Base-by-base conservation (phyloP, 92 coral and sea anemone genomes). In the Umimayanthus chanpuru region DNA sequence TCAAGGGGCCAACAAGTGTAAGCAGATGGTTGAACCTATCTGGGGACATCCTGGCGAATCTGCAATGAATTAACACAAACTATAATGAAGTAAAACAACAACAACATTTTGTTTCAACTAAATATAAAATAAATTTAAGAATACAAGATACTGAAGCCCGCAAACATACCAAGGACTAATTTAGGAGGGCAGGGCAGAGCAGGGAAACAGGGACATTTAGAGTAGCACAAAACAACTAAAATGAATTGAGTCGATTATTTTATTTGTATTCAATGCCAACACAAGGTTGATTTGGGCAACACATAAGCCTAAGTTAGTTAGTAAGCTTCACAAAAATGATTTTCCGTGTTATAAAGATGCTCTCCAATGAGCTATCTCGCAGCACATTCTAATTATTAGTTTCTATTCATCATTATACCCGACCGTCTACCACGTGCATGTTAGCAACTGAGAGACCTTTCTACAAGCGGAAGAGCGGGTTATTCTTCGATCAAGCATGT, bases 21-120 rank as follows among this genome's bases (percentile, higher is more conserved):
- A 81, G 74, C 71, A 58, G 86, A 30, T 81, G 86, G 71, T 81
- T 70, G 74, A 81, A 58, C 74, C 86, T 81, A 4, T 81, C 86
- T 4, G 85, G 85, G 85, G 85, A 8, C 71, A 81, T 81, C 25
- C 86, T 32, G 44, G 49, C 30, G 67, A 61, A 82, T 44, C 76
- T 82, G 18, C 76, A 61, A 82, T 76, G 6, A 39, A 76, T 76
- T 65, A 65, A 65, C n/a, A n/a, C n/a, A n/a, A n/a, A n/a, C n/a
- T n/a, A n/a, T n/a, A n/a, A n/a, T n/a, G n/a, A n/a, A n/a, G n/a
- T n/a, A n/a, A n/a, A n/a, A n/a, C n/a, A n/a, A n/a, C 80, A 76
- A 76, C 80, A 70, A 50, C 56, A 50, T 50, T 49, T 43, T 77
- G 65, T 43, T 43, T 49, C 81, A n/a, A n/a, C n/a, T n/a, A n/a